phyloP scores from a whole-genome alignment of 2,797 vertebrate genomes.

The Tamandua tetradactyla region DNA sequence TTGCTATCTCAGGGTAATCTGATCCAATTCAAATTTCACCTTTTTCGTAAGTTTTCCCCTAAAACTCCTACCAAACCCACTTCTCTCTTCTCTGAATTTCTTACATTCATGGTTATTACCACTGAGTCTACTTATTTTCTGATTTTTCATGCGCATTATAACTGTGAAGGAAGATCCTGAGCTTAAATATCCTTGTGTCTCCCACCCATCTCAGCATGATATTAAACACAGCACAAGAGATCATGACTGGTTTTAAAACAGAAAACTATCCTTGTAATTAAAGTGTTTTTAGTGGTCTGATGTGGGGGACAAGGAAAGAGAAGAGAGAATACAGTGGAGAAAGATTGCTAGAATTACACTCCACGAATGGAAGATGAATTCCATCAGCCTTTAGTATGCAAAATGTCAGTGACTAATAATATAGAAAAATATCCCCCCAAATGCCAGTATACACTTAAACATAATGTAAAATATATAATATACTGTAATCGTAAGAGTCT shows the following conservation, averaged over 20 bases:
- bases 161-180: not conserved
- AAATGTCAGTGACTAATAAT: slow-evolving; percentile 25
- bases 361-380: not conserved
- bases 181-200: not conserved
- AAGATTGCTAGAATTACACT: not conserved
- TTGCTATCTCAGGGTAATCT: not conserved
- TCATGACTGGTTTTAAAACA: not conserved
- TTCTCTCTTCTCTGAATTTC: not conserved
- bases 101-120: not conserved
- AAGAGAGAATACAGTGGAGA: not conserved
- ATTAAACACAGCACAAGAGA: not conserved
- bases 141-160: not conserved
- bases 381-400: not conserved
- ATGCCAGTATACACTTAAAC: not conserved
- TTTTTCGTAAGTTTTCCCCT: not conserved
- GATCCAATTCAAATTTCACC: not conserved
- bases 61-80: not conserved
- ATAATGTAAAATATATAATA: not conserved
- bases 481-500: slow-evolving; percentile 2
- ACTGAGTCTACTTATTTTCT: not conserved
- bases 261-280: not conserved
- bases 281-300: not conserved
- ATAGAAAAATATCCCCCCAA: slow-evolving; percentile 15
- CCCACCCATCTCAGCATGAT: not conserved
- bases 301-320: not conserved